Conservation (phyloP, 2,797 vertebrate genomes). For the Salmo trutta region DNA sequence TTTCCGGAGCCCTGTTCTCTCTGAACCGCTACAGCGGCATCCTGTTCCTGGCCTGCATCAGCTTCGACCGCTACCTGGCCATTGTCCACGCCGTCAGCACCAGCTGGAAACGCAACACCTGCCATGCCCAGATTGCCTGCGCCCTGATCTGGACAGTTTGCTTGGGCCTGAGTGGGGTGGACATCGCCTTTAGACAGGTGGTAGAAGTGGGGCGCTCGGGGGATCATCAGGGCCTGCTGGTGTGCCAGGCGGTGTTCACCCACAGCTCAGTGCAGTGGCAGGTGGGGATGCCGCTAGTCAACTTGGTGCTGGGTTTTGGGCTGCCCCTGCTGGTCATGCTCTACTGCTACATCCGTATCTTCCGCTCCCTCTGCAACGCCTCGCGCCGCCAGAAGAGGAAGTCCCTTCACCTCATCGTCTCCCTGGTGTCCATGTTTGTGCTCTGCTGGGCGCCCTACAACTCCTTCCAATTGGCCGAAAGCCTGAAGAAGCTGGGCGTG, state of each 20-base stretch:
- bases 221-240: rapidly evolving
- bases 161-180: constrained; percentile 69
- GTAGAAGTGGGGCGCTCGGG: not conserved
- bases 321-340: constrained; percentile 80
- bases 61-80: constrained; percentile 83
- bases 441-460: constrained; percentile 83
- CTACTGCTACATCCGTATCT: constrained; percentile 81
- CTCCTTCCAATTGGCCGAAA: constrained; percentile 72
- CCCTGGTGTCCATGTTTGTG: constrained; percentile 76
- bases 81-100: constrained; percentile 78
- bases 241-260: constrained; percentile 65
- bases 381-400: constrained; percentile 70
- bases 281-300: constrained; percentile 67
- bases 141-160: constrained; percentile 73
- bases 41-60: constrained; percentile 83
- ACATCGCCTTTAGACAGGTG: constrained; percentile 72
- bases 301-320: constrained; percentile 74
- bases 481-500: constrained; percentile 56
- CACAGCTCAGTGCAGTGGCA: constrained; percentile 63
- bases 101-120: constrained; percentile 73
- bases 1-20: constrained; percentile 77
- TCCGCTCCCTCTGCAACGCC: constrained; percentile 74
- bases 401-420: constrained; percentile 77
- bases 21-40: constrained; percentile 83
- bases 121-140: constrained; percentile 74